Percentiles rank a stretch among this genome's conserved stretches.
Evolutionary conservation across 2,797 vertebrate genomes (phyloP).

Genomic region (Eutrigla gurnardus): DNA sequence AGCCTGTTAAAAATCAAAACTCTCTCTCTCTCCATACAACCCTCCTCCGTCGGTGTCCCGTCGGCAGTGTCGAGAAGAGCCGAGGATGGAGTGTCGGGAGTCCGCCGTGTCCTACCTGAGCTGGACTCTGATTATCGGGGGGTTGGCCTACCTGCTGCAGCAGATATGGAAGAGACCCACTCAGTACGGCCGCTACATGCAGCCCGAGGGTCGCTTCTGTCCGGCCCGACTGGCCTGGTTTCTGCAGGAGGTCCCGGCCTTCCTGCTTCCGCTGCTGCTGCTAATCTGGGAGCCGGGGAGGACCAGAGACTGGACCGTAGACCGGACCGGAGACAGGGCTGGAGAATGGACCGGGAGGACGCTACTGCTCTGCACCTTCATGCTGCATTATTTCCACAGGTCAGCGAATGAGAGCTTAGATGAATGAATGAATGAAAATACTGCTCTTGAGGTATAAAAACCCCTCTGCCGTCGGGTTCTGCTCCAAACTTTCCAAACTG

Average conservation of each 20-base stretch:
- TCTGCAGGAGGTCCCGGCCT: conserved; percentile 64
- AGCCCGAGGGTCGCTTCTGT: fast-evolving
- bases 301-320: background rate
- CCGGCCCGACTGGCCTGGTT: conserved; percentile 57
- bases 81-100: conserved; percentile 40
- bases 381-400: conserved; percentile 70
- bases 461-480: too few relatives aligned
- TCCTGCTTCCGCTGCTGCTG: conserved; percentile 61
- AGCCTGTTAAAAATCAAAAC: too few relatives aligned
- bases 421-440: too few relatives aligned
- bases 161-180: background rate
- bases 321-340: background rate
- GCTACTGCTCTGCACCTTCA: conserved; percentile 59
- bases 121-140: conserved; percentile 30
- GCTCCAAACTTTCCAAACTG: too few relatives aligned
- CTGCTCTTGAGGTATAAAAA: too few relatives aligned
- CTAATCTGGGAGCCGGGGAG: background rate
- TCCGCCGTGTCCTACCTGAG: conserved; percentile 2
- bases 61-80: too few relatives aligned
- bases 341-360: conserved; percentile 3
- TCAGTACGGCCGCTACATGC: conserved; percentile 45
- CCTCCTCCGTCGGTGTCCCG: background rate
- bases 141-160: background rate
- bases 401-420: background rate
- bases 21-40: too few relatives aligned